These are phyloP conservation scores for Synchiropus splendidus DNA, from an alignment of 2,113 vertebrate species.

Conservation along the genomic window DNA sequence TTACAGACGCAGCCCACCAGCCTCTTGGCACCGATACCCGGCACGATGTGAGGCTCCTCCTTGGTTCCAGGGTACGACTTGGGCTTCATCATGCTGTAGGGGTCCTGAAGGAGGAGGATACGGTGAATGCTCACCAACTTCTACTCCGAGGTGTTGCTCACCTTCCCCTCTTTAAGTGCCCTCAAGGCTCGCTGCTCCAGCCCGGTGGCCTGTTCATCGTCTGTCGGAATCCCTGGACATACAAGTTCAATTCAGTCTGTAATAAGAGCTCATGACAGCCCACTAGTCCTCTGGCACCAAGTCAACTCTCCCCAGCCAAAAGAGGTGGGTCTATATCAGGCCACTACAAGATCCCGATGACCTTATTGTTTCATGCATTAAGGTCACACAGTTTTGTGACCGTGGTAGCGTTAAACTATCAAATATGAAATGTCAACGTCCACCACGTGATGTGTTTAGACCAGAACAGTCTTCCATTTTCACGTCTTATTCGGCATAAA, in stretches of 20 bases:
- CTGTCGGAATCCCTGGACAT: constrained; percentile 63
- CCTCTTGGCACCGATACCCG: constrained; percentile 49
- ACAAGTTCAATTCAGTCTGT: not conserved
- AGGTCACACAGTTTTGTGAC: too few species aligned
- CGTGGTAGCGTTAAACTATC: too few species aligned
- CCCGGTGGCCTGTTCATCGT: constrained; percentile 75
- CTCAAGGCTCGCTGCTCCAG: constrained; percentile 62
- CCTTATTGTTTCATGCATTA: constrained; percentile 50
- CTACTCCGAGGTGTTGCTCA: constrained; percentile 6
- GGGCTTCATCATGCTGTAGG: constrained; percentile 51
- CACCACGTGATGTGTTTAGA: too few species aligned
- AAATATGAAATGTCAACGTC: too few species aligned
- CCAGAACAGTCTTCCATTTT: too few species aligned
- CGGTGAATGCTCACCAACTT: not conserved
- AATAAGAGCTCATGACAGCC: not conserved
- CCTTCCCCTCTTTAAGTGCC: constrained; percentile 64
- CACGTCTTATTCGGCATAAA: too few species aligned
- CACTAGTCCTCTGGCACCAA: constrained; percentile 30
- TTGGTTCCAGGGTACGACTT: constrained; percentile 54
- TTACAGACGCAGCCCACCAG: constrained; percentile 63
- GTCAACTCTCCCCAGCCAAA: constrained; percentile 34
- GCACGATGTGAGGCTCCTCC: constrained; percentile 62
- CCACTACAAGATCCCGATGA: constrained; percentile 42
- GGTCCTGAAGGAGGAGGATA: constrained; percentile 39
- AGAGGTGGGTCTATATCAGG: constrained; percentile 39